A percentile compares a stretch with the other conserved stretches of the same genome.
phyloP scores from a whole-genome alignment of 2,888 invertebrate genomes.

The Nasonia oneida region DNA sequence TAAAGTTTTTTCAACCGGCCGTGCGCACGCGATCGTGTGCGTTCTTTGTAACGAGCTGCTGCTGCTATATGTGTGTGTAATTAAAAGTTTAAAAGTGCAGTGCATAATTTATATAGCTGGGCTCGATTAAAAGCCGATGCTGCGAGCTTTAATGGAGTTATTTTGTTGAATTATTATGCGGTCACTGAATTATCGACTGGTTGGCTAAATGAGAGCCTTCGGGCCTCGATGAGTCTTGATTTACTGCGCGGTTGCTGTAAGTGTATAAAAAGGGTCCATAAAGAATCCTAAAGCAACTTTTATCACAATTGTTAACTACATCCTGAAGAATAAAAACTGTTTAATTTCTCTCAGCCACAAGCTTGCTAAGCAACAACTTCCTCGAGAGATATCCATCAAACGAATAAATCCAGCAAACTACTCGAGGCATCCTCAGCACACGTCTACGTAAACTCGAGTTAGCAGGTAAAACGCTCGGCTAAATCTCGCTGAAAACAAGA shows the following conservation, averaged over 20 bases:
- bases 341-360: background rate
- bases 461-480: background rate
- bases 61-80: background rate
- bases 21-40: background rate
- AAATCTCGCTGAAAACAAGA: background rate
- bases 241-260: background rate
- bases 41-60: slow-evolving; percentile 20
- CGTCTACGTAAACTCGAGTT: background rate
- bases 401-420: slow-evolving; percentile 35
- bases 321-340: slow-evolving; percentile 17
- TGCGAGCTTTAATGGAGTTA: slow-evolving; percentile 29
- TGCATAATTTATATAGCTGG: slow-evolving; percentile 23
- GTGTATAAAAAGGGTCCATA: background rate
- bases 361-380: background rate
- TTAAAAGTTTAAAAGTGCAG: slow-evolving; percentile 24
- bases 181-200: slow-evolving; percentile 21
- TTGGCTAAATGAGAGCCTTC: background rate
- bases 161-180: slow-evolving; percentile 25
- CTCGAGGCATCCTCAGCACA: background rate
- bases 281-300: background rate
- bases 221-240: background rate
- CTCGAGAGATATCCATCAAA: slow-evolving; percentile 33
- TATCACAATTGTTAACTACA: background rate
- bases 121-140: slow-evolving; percentile 31
- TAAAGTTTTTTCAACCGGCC: slow-evolving; percentile 27